These are phyloP conservation scores for Plagodis pulveraria DNA, from an alignment of 2,888 invertebrate genomes.

Conservation along the genomic window DNA sequence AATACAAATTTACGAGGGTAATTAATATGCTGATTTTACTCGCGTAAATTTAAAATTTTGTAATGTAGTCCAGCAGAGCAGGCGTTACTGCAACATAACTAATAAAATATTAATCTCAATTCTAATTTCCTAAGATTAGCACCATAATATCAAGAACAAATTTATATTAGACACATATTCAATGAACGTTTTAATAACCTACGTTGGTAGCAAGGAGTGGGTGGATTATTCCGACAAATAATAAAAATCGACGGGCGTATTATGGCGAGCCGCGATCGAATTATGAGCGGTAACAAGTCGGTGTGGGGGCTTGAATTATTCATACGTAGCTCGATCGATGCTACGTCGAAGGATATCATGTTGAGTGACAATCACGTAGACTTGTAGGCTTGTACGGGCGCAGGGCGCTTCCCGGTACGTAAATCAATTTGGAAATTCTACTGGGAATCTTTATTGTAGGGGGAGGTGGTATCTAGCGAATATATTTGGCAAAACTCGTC, in stretches of 20 bases:
- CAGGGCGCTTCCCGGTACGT: slow-evolving; percentile 19
- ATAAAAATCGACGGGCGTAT: slow-evolving; percentile 32
- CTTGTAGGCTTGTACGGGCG: slow-evolving; percentile 14
- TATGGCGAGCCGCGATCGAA: slow-evolving; percentile 37
- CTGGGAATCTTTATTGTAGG: slow-evolving; percentile 21
- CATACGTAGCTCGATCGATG: slow-evolving; percentile 40
- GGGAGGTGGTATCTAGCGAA: slow-evolving; percentile 8
- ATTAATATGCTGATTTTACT: too few relatives aligned
- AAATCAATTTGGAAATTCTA: slow-evolving; percentile 27
- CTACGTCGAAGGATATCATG: slow-evolving; percentile 34
- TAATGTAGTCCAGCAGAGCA: too few relatives aligned
- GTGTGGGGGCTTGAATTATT: slow-evolving; percentile 47
- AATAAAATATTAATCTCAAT: too few relatives aligned
- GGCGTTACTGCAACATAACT: too few relatives aligned
- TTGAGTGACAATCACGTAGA: slow-evolving; percentile 41
- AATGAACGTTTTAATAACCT: slow-evolving; percentile 9
- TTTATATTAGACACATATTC: background rate
- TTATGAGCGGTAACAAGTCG: slow-evolving; percentile 49
- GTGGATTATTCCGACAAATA: slow-evolving; percentile 24
- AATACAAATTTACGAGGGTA: too few relatives aligned
- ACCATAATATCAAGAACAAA: too few relatives aligned
- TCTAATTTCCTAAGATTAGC: too few relatives aligned
- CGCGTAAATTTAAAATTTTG: too few relatives aligned
- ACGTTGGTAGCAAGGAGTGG: background rate
- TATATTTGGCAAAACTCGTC: slow-evolving; percentile 9